Conservation (phyloP, 2,888 invertebrate genomes). For the Tetheella fluctuosa region DNA sequence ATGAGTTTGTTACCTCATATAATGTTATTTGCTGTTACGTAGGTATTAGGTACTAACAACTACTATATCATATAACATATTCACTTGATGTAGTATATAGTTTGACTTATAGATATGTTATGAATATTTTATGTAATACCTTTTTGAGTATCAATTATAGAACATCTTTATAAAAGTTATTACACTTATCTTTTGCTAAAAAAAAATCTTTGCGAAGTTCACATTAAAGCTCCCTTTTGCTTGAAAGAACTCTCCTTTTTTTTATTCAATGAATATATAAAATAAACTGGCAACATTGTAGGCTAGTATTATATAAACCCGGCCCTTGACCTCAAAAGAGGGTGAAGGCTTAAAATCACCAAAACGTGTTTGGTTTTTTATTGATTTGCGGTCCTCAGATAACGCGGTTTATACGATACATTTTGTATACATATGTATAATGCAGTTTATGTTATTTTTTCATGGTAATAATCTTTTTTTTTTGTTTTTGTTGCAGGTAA, state of each 20-base stretch:
- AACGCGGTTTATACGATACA: neutral
- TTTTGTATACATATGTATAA: neutral
- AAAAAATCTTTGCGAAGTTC: too few species aligned
- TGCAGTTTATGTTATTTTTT: neutral
- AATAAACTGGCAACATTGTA: neutral
- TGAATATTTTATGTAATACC: neutral
- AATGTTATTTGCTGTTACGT: neutral
- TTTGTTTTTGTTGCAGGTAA: slow-evolving; percentile 7
- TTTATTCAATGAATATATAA: neutral
- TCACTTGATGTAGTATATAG: neutral
- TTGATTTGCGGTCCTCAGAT: neutral
- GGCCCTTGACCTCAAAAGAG: slow-evolving; percentile 3
- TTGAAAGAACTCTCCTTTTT: too few species aligned
- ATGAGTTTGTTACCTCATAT: neutral
- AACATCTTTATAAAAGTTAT: too few species aligned
- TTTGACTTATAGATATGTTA: neutral
- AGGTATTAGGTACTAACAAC: neutral
- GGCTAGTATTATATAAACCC: neutral
- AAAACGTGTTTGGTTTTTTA: neutral
- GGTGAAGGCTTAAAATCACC: neutral
- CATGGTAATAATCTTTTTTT: neutral
- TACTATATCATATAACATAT: neutral
- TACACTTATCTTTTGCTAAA: too few species aligned
- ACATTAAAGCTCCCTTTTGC: too few species aligned
- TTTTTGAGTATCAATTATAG: neutral